Conservation (phyloP, 2,113 vertebrate genomes). For the Callospermophilus lateralis region DNA sequence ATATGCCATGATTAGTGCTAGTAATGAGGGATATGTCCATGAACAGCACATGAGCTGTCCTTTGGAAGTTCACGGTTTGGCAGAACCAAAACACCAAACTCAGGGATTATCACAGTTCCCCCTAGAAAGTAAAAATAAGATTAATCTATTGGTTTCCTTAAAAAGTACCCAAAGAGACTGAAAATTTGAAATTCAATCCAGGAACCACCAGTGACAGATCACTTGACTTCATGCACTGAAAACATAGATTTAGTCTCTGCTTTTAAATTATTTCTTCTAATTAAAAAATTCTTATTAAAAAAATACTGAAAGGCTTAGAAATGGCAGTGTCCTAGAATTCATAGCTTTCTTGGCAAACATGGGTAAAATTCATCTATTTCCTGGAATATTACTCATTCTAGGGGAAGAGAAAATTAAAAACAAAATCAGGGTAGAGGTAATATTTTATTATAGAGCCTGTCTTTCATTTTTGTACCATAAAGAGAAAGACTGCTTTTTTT, state of each 20-base stretch:
- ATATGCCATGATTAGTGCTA: not conserved
- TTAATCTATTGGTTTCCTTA: not conserved
- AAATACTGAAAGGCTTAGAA: not conserved
- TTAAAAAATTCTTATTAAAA: constrained; percentile 7
- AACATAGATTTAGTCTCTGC: not conserved
- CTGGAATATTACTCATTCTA: constrained; percentile 59
- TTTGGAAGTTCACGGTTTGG: not conserved
- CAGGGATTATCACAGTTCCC: not conserved
- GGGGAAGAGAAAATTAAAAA: constrained; percentile 14
- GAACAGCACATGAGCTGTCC: not conserved
- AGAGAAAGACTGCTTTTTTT: not conserved
- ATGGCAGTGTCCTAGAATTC: not conserved
- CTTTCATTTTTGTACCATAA: constrained; percentile 39
- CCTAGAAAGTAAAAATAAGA: not conserved
- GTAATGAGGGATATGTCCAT: not conserved
- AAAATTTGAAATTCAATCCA: constrained; percentile 8
- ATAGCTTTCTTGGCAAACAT: constrained; percentile 3
- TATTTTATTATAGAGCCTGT: not conserved
- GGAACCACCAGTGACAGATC: not conserved
- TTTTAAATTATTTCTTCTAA: constrained; percentile 51
- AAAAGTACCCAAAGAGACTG: not conserved
- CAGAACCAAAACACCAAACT: not conserved
- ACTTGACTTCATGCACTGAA: not conserved
- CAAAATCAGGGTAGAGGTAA: not conserved
- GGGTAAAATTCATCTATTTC: constrained; percentile 25